These are phyloP conservation scores for Priocnemis perturbator DNA, from an alignment of 2,888 invertebrate species.

Conservation along the genomic window DNA sequence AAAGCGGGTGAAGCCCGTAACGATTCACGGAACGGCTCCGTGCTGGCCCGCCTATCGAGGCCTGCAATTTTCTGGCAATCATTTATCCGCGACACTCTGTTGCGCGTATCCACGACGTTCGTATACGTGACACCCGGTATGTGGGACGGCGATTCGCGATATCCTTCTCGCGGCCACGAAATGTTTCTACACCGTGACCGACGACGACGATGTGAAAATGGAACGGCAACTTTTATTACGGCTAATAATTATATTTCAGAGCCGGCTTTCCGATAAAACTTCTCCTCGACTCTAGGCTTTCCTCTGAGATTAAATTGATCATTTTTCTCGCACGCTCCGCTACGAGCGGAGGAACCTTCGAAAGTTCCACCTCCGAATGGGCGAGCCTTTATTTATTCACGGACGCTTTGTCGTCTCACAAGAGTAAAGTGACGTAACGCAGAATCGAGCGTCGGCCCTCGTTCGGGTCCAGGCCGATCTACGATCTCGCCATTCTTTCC, in stretches of 20 bases:
- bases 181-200: conserved; percentile 28
- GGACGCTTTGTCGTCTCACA: background rate
- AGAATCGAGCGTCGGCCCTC: background rate
- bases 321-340: too few species aligned
- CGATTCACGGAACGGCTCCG: conserved; percentile 34
- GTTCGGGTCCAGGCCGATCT: too few species aligned
- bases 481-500: background rate
- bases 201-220: conserved; percentile 1
- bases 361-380: too few species aligned
- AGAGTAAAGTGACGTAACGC: conserved; percentile 4
- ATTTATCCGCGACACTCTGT: conserved; percentile 51
- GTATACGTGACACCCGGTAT: conserved; percentile 33
- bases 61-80: conserved; percentile 63
- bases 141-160: conserved; percentile 37
- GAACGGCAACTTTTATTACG: conserved; percentile 9
- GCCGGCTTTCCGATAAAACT: background rate
- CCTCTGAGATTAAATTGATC: too few species aligned
- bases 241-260: conserved; percentile 8
- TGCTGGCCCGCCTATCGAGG: conserved; percentile 20
- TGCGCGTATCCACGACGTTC: conserved; percentile 40
- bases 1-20: conserved; percentile 16
- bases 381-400: background rate
- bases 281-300: background rate
- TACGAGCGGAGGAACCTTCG: too few species aligned
- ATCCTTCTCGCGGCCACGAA: conserved; percentile 27